Evolutionary conservation across 2,797 vertebrate species (phyloP), one percentile per base, ranked within the genome.

Genomic region (Craterocephalus amniculus): DNA sequence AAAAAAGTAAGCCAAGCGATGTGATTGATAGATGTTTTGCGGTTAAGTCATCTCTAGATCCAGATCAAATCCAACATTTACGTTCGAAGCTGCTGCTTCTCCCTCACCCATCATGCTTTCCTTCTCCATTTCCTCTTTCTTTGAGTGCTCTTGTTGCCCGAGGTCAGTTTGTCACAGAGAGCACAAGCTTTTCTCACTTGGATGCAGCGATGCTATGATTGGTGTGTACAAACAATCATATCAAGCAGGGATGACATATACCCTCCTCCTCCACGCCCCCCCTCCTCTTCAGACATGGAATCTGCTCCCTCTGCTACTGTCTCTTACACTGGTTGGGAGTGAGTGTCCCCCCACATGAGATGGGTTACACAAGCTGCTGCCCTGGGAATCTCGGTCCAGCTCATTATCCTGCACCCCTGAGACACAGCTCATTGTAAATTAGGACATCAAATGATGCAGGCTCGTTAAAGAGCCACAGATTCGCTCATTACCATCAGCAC

Each of bases 161-260:
- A 76, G 91, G 91, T 92, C 86, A 88, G 78, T 90, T 89, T 91
- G 90, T 92, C 90, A 92, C 76, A 71, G 88, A 89, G 88, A 89
- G 82, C 89, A 83, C 87, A 82, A 90, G 89, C 88, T 89, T 91
- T 91, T 91, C 91, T 91, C 91, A 92, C 91, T 92, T 81, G 91
- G 83, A 71, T 69, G 58, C 83, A 83, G 89, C 72, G 76, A 90
- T 89, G 84, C 90, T 69, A 82, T 88, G 88, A 92, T 88, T 87
- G 87, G 83, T 89, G 87, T 92, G 84, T 91, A 89, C 88, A 90
- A 91, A 92, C 90, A 89, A 89, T 79, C 79, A 81, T 80, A 89
- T 88, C 88, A 84, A 80, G 75, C 83, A 74, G 67, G 74, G 80
- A 65, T 90, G 91, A 90, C 90, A 88, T 89, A 86, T 71, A 51